phyloP scores from a whole-genome alignment of 2,113 vertebrate genomes.

The Campylomormyrus tamandua region DNA sequence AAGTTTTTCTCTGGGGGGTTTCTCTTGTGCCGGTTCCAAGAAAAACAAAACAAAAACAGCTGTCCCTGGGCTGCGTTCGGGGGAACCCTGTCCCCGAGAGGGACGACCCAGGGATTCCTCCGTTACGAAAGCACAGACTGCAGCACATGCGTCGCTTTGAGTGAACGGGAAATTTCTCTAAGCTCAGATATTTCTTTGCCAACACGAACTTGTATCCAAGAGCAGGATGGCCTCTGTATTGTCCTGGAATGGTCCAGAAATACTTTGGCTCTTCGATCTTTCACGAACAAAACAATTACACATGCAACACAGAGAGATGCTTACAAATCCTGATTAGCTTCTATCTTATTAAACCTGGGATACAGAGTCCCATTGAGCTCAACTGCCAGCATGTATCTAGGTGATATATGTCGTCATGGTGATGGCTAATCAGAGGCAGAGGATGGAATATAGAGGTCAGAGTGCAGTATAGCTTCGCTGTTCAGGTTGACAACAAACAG shows the following conservation, averaged over 20 bases:
- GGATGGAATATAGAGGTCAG: not conserved
- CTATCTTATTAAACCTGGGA: not conserved
- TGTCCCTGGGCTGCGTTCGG: slow-evolving; percentile 21
- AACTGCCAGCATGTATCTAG: not conserved
- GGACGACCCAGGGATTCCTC: not conserved
- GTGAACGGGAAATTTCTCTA: not conserved
- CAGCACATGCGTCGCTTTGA: too few species aligned
- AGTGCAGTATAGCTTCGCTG: not conserved
- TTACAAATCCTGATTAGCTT: not conserved
- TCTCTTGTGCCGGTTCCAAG: not conserved
- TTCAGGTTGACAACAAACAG: not conserved
- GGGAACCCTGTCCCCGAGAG: slow-evolving; percentile 13
- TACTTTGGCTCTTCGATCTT: not conserved
- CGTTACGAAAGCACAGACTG: not conserved
- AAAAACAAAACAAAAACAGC: slow-evolving; percentile 24
- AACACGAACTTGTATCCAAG: too few species aligned
- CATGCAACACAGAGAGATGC: not conserved
- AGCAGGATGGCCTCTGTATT: not conserved
- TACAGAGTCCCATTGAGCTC: not conserved
- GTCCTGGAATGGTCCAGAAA: not conserved
- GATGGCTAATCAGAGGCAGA: not conserved
- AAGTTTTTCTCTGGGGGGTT: not conserved
- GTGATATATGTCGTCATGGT: not conserved
- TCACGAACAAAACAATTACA: not conserved
- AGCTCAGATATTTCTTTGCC: not conserved